Conservation (phyloP, 2,888 invertebrate genomes). For the Cryptus viduatorius region DNA sequence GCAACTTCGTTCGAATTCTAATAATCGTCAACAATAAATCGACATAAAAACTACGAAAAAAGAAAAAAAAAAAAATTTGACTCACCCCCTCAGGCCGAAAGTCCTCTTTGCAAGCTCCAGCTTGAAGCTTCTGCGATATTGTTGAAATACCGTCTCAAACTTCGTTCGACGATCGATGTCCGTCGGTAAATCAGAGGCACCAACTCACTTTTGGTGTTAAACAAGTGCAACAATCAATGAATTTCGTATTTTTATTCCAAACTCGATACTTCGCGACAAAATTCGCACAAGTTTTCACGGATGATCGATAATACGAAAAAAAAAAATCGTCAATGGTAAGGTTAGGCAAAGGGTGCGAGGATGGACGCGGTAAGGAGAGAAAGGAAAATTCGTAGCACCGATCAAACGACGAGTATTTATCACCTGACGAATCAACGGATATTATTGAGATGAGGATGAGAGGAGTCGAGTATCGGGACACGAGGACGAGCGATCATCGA, state of each 20-base stretch:
- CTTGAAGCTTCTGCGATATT: constrained; percentile 76
- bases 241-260: too few species aligned
- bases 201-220: not conserved
- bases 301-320: too few species aligned
- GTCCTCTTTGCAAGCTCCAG: constrained; percentile 82
- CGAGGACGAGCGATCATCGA: constrained; percentile 63
- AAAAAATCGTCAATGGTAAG: too few species aligned
- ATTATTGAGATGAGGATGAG: constrained; percentile 19
- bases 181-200: not conserved
- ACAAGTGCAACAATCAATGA: not conserved
- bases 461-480: constrained; percentile 52
- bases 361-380: not conserved
- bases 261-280: too few species aligned
- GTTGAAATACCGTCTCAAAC: constrained; percentile 33
- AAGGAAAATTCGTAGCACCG: not conserved
- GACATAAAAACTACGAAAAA: too few species aligned
- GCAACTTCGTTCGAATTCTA: not conserved
- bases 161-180: not conserved
- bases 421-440: not conserved
- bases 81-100: constrained; percentile 80
- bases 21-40: not conserved
- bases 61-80: too few species aligned
- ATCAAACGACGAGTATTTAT: constrained; percentile 7
- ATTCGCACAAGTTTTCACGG: too few species aligned
- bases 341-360: not conserved